Base-by-base conservation (phyloP, 2,888 invertebrate species). In the Panzeria rudis region DNA sequence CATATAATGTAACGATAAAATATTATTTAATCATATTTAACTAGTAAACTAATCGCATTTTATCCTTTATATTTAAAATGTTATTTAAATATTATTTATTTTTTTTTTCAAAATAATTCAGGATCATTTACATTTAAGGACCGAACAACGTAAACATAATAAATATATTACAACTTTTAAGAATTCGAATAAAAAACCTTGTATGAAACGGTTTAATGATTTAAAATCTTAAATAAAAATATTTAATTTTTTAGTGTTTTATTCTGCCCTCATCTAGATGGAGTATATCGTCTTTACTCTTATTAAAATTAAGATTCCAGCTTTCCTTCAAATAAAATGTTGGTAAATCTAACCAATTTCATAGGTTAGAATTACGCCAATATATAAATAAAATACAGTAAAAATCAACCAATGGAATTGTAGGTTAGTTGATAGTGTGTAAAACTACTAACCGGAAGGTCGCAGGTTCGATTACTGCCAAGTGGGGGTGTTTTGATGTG, bases 201-300 rank as follows among this genome's bases (percentile, higher is more conserved):
- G 68, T 75, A 75, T 81, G 68, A 75, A 81, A 81, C 75, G 81
- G 25, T 75, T 32, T 32, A 38, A 56, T 50, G 52, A 62, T 71
- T 73, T 50, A 68, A 69, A 41, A 68, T 66, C 20, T 61, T n/a
- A 29, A 61, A 32, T 44, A 52, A 54, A 75, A 89, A 6, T 44
- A 29, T 59, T 56, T 52, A 2, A n/a, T 20, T 56, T 38, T 29
- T 41, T 17, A 56, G 50, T 38, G 52, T 69, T 69, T 69, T 52
- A 38, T 54, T 69, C 52, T 35, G 3, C 20, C 2, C 3, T 6
- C 50, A 9, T 23, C 20, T 20, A 32, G 56, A 17, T 29, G n/a
- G n/a, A n/a, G 15, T 4, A 20, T 20, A 50, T 47, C 20, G 11
- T 5, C 15, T 41, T 41, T 41, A 15, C 2, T 41, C 41, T 13